Percentiles rank a stretch among this genome's conserved stretches.
These are phyloP conservation scores for Hybognathus amarus DNA, from an alignment of 2,797 vertebrate genomes.

Conservation along the genomic window DNA sequence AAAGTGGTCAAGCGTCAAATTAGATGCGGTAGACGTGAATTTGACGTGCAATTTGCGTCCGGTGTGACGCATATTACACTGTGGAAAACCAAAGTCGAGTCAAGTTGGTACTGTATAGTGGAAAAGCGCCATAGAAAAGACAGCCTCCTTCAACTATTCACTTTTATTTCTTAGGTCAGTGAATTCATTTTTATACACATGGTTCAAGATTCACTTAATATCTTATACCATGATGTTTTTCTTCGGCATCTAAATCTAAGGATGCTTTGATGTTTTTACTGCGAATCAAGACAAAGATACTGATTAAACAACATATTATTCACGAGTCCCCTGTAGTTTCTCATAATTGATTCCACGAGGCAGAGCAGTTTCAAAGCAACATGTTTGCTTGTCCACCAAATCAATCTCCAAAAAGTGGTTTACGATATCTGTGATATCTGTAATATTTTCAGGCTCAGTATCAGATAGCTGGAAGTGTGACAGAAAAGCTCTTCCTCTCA, in stretches of 20 bases:
- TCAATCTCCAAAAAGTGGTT: constrained; percentile 47
- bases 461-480: constrained; percentile 48
- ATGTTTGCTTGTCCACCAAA: constrained; percentile 47
- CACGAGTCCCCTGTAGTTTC: not conserved
- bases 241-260: no score
- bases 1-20: no score
- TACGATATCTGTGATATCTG: constrained; percentile 29
- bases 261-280: not conserved
- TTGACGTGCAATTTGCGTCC: no score
- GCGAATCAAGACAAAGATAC: not conserved
- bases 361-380: constrained; percentile 30
- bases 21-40: no score
- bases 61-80: no score
- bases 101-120: no score
- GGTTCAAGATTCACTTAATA: not conserved
- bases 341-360: constrained; percentile 24
- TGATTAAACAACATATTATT: not conserved
- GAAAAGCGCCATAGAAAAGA: no score
- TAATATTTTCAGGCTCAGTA: constrained; percentile 44
- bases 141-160: not conserved
- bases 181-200: not conserved
- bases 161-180: not conserved
- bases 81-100: no score
- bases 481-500: constrained; percentile 37
- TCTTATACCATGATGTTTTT: not conserved